Evolutionary conservation across 2,888 invertebrate genomes (phyloP).

Genomic region (Microctonus brassicae): DNA sequence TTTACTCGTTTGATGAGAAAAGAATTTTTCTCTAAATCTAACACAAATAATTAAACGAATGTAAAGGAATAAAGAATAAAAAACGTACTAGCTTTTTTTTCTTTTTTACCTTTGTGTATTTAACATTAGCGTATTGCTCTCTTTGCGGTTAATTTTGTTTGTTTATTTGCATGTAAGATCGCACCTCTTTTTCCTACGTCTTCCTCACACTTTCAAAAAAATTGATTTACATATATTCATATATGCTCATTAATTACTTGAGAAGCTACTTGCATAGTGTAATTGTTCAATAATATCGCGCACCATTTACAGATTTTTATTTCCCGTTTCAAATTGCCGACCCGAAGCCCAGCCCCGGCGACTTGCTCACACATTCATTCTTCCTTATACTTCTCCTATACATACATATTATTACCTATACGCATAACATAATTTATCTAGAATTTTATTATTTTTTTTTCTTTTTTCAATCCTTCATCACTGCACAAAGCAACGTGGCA

Average conservation of each 20-base stretch:
- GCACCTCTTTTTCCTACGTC: constrained; percentile 15
- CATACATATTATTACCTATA: constrained; percentile 48
- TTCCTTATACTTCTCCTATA: constrained; percentile 49
- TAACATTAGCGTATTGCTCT: constrained; percentile 34
- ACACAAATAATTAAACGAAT: constrained; percentile 58
- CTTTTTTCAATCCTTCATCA: constrained; percentile 28
- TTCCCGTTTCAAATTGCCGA: constrained; percentile 48
- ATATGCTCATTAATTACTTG: constrained; percentile 35
- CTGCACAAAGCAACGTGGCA: neutral
- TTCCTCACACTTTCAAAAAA: too few relatives aligned
- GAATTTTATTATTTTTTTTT: constrained; percentile 38
- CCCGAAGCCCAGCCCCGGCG: constrained; percentile 66
- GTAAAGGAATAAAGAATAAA: constrained; percentile 54
- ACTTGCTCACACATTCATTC: constrained; percentile 36
- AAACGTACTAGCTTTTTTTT: constrained; percentile 42
- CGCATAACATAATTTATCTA: constrained; percentile 47
- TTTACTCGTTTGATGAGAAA: constrained; percentile 7
- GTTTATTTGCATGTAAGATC: constrained; percentile 36
- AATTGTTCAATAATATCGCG: constrained; percentile 26
- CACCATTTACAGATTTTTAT: constrained; percentile 28
- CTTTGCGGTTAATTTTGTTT: neutral
- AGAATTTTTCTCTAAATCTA: constrained; percentile 22
- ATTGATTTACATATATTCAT: constrained; percentile 45
- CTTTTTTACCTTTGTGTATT: constrained; percentile 46
- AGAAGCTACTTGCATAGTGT: constrained; percentile 33